phyloP scores from a whole-genome alignment of 2,888 invertebrate genomes.

The Trichacis sp. region DNA sequence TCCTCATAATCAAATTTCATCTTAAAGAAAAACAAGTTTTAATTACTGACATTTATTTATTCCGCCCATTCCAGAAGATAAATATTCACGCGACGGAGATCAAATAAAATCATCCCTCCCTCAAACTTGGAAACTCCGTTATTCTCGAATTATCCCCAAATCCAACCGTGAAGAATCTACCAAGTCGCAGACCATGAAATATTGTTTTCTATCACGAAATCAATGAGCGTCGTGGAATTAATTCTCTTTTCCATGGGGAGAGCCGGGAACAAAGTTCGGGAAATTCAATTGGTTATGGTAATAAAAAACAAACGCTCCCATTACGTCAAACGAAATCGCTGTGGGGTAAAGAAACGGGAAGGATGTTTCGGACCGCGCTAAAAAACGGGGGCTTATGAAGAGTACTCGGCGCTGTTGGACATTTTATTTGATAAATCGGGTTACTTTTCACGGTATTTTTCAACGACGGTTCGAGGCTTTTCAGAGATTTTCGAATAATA shows the following conservation, averaged over 20 bases:
- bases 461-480: neutral
- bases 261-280: neutral
- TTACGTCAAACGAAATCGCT: constrained; percentile 17
- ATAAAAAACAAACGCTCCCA: neutral
- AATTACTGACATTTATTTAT: too few species aligned
- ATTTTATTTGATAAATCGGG: constrained; percentile 1
- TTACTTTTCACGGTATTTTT: neutral
- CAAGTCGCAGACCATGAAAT: neutral
- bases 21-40: too few species aligned
- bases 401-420: neutral
- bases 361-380: constrained; percentile 9
- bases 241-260: neutral
- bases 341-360: constrained; percentile 21
- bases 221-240: neutral
- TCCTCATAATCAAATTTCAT: too few species aligned
- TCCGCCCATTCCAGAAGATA: too few species aligned
- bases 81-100: too few species aligned
- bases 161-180: too few species aligned
- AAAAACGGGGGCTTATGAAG: neutral
- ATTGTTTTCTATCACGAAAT: neutral
- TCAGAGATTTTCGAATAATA: neutral
- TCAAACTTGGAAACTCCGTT: too few species aligned
- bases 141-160: too few species aligned
- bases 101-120: too few species aligned
- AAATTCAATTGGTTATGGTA: constrained; percentile 2